These are phyloP conservation scores for Drosophila fulvimacula DNA, from an alignment of 2,888 invertebrate genomes.

Conservation along the genomic window DNA sequence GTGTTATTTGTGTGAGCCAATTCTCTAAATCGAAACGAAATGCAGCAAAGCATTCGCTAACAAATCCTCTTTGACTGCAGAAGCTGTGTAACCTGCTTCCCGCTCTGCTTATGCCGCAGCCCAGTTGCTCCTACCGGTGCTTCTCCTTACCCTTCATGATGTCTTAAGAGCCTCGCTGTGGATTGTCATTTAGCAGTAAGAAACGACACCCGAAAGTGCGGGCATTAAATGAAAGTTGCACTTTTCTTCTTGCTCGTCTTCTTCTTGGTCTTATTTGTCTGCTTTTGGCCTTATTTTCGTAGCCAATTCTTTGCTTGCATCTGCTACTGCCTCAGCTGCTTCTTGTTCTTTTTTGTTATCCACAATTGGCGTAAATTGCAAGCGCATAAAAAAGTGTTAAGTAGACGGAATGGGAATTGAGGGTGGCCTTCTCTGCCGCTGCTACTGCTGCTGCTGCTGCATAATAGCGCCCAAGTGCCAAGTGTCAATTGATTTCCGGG, in stretches of 20 bases:
- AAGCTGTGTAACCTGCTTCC: constrained; percentile 24
- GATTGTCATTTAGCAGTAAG: constrained; percentile 67
- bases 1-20: constrained; percentile 26
- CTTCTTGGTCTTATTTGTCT: not conserved
- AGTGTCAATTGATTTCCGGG: constrained; percentile 70
- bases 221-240: constrained; percentile 70
- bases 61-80: constrained; percentile 47
- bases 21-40: constrained; percentile 17
- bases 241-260: constrained; percentile 18
- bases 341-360: constrained; percentile 2
- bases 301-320: constrained; percentile 13
- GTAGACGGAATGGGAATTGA: constrained; percentile 14
- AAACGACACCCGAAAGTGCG: constrained; percentile 73
- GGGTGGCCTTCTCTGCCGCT: constrained; percentile 26
- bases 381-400: constrained; percentile 61
- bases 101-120: no score
- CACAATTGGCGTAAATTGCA: constrained; percentile 74
- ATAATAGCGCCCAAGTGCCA: constrained; percentile 59
- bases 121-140: not conserved
- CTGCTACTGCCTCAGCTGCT: not conserved
- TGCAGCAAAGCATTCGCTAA: constrained; percentile 23
- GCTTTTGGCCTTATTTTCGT: constrained; percentile 6
- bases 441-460: constrained; percentile 31
- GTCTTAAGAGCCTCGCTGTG: constrained; percentile 34
- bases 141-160: not conserved